These are phyloP conservation scores for Palythoa heliodiscus DNA, from an alignment of 92 coral and sea anemone genomes.

Conservation along the genomic window DNA sequence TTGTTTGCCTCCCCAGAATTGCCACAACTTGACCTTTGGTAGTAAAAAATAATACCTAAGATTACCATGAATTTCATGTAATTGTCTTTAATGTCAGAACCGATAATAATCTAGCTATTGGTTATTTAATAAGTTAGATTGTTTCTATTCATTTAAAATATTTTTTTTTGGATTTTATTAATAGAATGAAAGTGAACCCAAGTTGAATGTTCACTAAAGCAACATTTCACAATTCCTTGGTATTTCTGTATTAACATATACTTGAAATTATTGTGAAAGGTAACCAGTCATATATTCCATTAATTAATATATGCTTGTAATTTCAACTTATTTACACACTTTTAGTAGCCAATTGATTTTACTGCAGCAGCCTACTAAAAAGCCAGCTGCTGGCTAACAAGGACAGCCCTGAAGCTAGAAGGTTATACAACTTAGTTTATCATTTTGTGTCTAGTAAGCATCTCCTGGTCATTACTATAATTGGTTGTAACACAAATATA, in stretches of 20 bases:
- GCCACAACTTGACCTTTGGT: slow-evolving; percentile 11
- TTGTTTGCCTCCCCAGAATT: background rate
- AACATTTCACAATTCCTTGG: slow-evolving; percentile 3
- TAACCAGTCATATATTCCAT: slow-evolving; percentile 35
- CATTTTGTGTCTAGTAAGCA: slow-evolving; percentile 28
- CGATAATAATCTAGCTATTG: background rate
- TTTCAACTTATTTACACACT: slow-evolving; percentile 20
- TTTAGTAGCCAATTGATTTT: slow-evolving; percentile 27
- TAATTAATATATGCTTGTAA: slow-evolving; percentile 19
- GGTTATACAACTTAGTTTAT: slow-evolving; percentile 7
- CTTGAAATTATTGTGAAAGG: slow-evolving; percentile 29
- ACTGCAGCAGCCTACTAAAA: slow-evolving; percentile 27
- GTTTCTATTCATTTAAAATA: background rate
- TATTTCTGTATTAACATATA: slow-evolving; percentile 7
- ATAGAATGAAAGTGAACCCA: background rate
- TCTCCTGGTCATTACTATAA: slow-evolving; percentile 23
- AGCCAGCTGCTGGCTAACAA: slow-evolving; percentile 20
- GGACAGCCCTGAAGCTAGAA: slow-evolving; percentile 15
- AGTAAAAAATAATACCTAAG: background rate
- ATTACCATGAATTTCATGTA: background rate
- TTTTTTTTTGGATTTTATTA: background rate
- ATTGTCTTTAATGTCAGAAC: background rate
- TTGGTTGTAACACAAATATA: slow-evolving; percentile 23
- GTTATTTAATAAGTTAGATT: background rate
- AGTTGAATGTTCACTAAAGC: background rate